Conservation (phyloP, 2,888 invertebrate genomes). For the Chymomyza fuscimana region DNA sequence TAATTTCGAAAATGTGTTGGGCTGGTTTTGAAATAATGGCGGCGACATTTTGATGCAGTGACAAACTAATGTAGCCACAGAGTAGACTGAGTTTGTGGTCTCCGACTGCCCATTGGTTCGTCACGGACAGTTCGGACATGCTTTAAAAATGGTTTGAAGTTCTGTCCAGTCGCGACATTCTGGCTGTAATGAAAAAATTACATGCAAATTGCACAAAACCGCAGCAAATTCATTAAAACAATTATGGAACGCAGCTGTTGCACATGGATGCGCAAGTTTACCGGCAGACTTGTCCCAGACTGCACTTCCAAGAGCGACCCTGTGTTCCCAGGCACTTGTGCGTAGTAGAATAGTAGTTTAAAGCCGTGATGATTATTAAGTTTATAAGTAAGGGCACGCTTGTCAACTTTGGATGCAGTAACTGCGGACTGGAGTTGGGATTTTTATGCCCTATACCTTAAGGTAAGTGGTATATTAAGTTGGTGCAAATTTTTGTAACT, state of each 20-base stretch:
- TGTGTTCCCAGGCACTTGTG: background rate
- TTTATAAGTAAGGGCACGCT: conserved; percentile 2
- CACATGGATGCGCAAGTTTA: conserved; percentile 15
- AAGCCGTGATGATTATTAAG: conserved; percentile 1
- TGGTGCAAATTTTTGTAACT: too few relatives aligned
- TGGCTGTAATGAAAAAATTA: conserved; percentile 60
- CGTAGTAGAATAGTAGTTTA: background rate
- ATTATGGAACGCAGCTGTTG: conserved; percentile 64
- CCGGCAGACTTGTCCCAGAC: background rate
- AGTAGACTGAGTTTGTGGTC: background rate
- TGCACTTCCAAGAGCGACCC: background rate
- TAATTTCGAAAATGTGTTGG: conserved; percentile 31
- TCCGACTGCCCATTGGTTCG: background rate
- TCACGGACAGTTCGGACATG: background rate
- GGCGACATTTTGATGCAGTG: conserved; percentile 56
- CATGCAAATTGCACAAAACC: conserved; percentile 74
- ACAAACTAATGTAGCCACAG: conserved; percentile 65
- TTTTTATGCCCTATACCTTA: too few relatives aligned
- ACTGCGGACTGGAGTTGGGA: background rate
- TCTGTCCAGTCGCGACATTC: background rate
- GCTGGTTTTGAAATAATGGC: conserved; percentile 20
- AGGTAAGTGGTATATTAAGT: too few relatives aligned
- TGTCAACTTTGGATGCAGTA: conserved; percentile 5
- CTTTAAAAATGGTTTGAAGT: background rate
- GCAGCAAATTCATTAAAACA: conserved; percentile 74